Evolutionary conservation across 2,113 vertebrate species (phyloP).

Genomic region (Gallinago undulata): DNA sequence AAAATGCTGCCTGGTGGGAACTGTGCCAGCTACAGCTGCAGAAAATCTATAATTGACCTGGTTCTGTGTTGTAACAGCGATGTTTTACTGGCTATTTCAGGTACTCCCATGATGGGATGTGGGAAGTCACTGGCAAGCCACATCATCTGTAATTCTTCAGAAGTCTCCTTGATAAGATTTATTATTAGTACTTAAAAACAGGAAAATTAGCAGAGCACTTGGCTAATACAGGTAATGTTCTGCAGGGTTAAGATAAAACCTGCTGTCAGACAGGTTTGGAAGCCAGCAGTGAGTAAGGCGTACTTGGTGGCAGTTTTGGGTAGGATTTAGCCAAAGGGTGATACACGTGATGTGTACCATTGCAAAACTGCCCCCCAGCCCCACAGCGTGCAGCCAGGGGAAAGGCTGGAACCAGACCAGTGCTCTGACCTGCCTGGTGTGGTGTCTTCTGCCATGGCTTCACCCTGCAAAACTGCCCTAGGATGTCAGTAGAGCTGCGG

Average conservation of each 20-base stretch:
- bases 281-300: background rate
- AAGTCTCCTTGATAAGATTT: background rate
- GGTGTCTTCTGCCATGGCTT: background rate
- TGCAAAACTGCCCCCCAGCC: background rate
- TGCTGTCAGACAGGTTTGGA: background rate
- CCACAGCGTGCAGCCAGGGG: background rate
- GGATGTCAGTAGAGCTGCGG: background rate
- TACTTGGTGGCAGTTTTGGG: background rate
- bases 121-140: background rate
- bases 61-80: background rate
- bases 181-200: background rate
- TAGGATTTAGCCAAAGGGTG: background rate
- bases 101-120: background rate
- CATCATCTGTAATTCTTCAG: background rate
- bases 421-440: background rate
- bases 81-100: background rate
- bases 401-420: background rate
- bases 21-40: constrained; percentile 22
- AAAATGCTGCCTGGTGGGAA: background rate
- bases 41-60: background rate
- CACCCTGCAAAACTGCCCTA: background rate
- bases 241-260: background rate
- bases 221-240: background rate
- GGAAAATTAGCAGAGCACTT: constrained; percentile 5
- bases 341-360: fast-evolving